Evolutionary conservation across 35 echinoderm and acorn worm genomes (phyloP).

Genomic region (Ophioderma brevispina): DNA sequence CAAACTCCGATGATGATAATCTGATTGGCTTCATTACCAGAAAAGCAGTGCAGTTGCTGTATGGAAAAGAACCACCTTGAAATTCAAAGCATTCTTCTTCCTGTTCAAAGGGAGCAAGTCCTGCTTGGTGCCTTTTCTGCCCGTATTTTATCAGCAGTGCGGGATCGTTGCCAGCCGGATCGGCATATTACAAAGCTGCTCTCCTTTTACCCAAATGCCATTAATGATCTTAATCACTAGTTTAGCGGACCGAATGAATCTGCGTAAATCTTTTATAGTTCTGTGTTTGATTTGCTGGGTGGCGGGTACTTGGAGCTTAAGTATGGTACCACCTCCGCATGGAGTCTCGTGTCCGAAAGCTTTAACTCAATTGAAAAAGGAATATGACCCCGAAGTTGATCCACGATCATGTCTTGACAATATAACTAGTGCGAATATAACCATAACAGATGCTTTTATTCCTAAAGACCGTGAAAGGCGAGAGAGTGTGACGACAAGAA

Average conservation of each 20-base stretch:
- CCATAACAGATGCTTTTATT: not conserved
- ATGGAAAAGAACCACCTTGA: constrained; percentile 20
- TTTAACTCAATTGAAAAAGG: not conserved
- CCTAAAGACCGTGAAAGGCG: not conserved
- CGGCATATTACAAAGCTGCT: constrained; percentile 34
- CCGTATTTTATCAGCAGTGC: constrained; percentile 33
- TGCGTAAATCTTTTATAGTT: constrained; percentile 29
- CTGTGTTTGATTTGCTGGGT: constrained; percentile 29
- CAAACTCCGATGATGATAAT: not conserved
- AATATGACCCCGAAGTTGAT: not conserved
- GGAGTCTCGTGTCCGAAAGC: not conserved
- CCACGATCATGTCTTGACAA: not conserved
- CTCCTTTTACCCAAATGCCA: constrained; percentile 32
- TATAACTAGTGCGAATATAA: not conserved
- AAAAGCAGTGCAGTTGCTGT: not conserved
- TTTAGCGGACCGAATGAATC: constrained; percentile 35
- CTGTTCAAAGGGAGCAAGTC: constrained; percentile 52
- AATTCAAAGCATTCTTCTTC: constrained; percentile 46
- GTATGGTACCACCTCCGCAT: not conserved
- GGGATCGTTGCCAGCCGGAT: constrained; percentile 36
- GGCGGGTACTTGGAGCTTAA: not conserved
- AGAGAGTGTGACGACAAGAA: not conserved
- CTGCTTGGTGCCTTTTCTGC: constrained; percentile 37
- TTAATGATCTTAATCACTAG: constrained; percentile 30
- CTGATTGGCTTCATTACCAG: not conserved